A percentile compares a stretch with the other conserved stretches of the same genome.
phyloP scores from a whole-genome alignment of 1,140 invertebrate species.

The Leptonema lineaticorne region DNA sequence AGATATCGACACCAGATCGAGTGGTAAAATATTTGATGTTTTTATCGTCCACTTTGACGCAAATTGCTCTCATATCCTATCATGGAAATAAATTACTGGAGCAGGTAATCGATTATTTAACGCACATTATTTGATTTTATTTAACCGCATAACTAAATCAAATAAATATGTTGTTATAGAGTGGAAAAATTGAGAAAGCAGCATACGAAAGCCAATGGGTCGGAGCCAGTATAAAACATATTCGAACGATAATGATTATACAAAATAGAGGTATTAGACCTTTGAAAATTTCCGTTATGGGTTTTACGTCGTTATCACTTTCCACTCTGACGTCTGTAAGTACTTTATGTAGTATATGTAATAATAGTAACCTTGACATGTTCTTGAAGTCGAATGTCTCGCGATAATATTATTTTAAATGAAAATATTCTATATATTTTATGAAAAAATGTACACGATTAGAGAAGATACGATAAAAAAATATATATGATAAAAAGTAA shows the following conservation, averaged over 20 bases:
- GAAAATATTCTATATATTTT: not conserved
- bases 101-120: not conserved
- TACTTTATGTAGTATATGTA: not conserved
- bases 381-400: not conserved
- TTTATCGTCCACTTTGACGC: conserved; percentile 27
- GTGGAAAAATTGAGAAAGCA: conserved; percentile 20
- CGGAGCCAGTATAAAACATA: not conserved
- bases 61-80: conserved; percentile 36
- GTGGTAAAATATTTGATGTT: conserved; percentile 36
- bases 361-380: not conserved
- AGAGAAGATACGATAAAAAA: not conserved
- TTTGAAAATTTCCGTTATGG: conserved; percentile 30
- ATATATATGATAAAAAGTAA: not conserved
- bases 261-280: conserved; percentile 22
- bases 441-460: not conserved
- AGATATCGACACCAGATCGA: conserved; percentile 25
- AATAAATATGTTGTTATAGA: conserved; percentile 9
- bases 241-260: conserved; percentile 29
- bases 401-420: too few relatives aligned
- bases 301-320: conserved; percentile 33
- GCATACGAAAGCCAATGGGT: conserved; percentile 30
- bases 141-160: not conserved
- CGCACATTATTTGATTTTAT: not conserved
- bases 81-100: conserved; percentile 35
- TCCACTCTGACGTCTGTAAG: conserved; percentile 36